Conservation (phyloP, 2,113 vertebrate species). For the Marmota monax region DNA sequence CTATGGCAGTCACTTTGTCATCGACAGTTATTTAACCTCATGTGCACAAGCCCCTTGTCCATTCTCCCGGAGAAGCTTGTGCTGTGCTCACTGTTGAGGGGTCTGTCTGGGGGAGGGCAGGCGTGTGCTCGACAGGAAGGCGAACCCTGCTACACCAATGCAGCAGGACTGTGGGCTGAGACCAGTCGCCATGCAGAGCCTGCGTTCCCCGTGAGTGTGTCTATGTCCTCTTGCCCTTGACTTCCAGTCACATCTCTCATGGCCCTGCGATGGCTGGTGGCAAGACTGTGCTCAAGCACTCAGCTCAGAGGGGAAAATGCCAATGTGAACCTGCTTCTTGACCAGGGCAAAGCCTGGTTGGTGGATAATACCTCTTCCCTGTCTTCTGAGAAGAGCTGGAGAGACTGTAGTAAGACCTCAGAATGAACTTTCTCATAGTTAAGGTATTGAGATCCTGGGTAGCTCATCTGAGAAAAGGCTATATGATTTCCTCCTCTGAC, state of each 20-base stretch:
- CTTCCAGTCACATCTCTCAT: fast-evolving
- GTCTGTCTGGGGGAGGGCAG: background rate
- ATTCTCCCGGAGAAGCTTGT: background rate
- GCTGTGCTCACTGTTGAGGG: background rate
- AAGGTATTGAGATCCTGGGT: background rate
- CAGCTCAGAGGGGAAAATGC: background rate
- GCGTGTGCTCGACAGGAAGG: too few species aligned
- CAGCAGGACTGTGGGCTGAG: background rate
- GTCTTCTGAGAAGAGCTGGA: background rate
- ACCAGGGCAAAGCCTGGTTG: background rate
- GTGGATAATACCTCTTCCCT: fast-evolving
- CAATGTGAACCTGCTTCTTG: background rate
- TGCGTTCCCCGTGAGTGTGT: background rate
- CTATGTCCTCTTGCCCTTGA: too few species aligned
- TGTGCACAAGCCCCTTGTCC: fast-evolving
- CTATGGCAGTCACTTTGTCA: background rate
- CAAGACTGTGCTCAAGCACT: too few species aligned
- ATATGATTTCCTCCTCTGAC: background rate
- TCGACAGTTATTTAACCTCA: background rate
- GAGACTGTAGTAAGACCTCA: background rate
- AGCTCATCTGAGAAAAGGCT: background rate
- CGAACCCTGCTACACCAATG: too few species aligned
- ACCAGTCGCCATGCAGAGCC: fast-evolving
- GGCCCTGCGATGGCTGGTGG: background rate
- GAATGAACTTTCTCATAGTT: background rate